These are phyloP conservation scores for Smittia sp. DNA, from an alignment of 2,888 invertebrate species.

Conservation along the genomic window DNA sequence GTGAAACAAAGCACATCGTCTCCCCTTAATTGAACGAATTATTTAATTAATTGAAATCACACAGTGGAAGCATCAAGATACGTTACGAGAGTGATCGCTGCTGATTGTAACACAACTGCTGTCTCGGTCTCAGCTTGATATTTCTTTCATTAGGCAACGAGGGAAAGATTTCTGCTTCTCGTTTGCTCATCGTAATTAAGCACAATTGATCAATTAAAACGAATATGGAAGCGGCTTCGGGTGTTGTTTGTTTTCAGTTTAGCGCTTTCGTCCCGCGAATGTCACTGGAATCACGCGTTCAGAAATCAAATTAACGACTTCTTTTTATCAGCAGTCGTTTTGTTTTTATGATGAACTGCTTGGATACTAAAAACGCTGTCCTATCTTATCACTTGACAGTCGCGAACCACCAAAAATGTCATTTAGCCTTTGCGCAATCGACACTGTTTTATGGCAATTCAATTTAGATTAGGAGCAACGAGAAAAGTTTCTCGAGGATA, in stretches of 20 bases:
- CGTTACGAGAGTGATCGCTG: conserved; percentile 24
- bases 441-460: conserved; percentile 2
- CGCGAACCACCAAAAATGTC: not conserved
- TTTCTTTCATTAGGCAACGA: not conserved
- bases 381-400: not conserved
- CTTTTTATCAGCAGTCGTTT: conserved; percentile 9
- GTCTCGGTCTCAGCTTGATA: conserved; percentile 27
- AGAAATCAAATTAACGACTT: conserved; percentile 15
- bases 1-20: conserved; percentile 7
- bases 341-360: not conserved
- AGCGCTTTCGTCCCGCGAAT: not conserved
- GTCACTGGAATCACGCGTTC: not conserved
- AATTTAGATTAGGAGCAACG: not conserved
- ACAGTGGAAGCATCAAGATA: conserved; percentile 34
- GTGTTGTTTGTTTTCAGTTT: not conserved
- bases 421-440: not conserved
- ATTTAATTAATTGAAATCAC: conserved; percentile 42
- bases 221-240: conserved; percentile 4
- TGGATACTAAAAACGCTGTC: conserved; percentile 1
- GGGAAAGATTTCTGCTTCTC: conserved; percentile 28
- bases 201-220: conserved; percentile 40
- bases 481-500: conserved; percentile 25
- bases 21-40: conserved; percentile 27
- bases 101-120: conserved; percentile 35
- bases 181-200: conserved; percentile 34